Evolutionary conservation across 2,113 vertebrate species (phyloP), one percentile per base, ranked within the genome.

Genomic region (Mus pahari): DNA sequence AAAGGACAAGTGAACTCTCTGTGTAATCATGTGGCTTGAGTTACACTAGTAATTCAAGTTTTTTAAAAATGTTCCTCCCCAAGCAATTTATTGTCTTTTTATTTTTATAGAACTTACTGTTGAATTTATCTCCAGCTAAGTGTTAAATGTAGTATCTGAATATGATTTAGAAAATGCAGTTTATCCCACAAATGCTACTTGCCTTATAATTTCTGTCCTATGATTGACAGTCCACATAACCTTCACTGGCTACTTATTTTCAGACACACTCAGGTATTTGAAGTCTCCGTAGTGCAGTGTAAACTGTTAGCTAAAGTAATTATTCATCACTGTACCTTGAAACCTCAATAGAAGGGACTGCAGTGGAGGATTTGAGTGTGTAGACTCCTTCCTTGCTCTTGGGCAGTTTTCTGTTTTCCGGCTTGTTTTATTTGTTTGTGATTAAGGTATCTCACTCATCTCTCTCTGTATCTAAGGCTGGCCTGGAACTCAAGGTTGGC

Each of bases 151-250:
- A 48, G n/a, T 89, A 78, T 64, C 82, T 94, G 79, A 94, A 71
- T 90, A 83, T 0, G 3, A n/a, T 70, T 81, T 93, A 53, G 50
- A 55, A 94, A 79, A 58, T 70, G 94, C 16, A 91, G 12, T 86
- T 20, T 93, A 60, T 91, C 94, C 28, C 16, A 93, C 83, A 94
- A 95, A 55, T 90, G 53, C 11, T 64, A 83, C 62, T 36, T 26
- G 71, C 33, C 48, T 89, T 94, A 42, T 53, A 97, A 73, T 93
- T 94, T 95, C 74, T 91, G 28, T 86, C n/a, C 26, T 94, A 8
- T 19, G 77, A 77, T 90, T 94, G 70, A 31, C 62, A 53, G 91
- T 66, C 77, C 8, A 53, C 33, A 48, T 94, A 62, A 77, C 36
- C 39, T 82, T n/a, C 58, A 86, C 66, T 94, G 50, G 75, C 71